Evolutionary conservation across 1,140 invertebrate genomes (phyloP), one percentile per base, ranked within the genome.

Genomic region (Cheumatopsyche charites): DNA sequence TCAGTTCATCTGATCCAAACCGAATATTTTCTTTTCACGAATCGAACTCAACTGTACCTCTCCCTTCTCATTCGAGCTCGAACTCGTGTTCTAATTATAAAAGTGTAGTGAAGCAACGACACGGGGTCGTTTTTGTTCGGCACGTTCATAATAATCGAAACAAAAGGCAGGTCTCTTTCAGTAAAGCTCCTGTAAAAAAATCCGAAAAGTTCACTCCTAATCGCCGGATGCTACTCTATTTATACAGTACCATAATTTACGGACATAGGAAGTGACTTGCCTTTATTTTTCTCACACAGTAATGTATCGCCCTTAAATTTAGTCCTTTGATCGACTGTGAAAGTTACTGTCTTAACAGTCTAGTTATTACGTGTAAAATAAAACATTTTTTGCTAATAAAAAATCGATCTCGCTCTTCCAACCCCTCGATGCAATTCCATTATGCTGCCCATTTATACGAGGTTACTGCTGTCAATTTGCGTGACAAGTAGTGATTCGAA

Each of bases 401-500:
- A 36, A 36, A 36, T 36, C 29, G 9, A 36, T 4, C n/a, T 43
- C 42, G 42, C 7, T 43, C 42, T 9, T 43, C n/a, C 42, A n/a
- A 43, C n/a, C n/a, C 42, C 42, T 43, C 42, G 42, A 43, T 9
- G n/a, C n/a, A n/a, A n/a, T n/a, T n/a, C n/a, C n/a, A n/a, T n/a
- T 5, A 5, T 42, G 41, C 41, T 19, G 55, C 7, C 25, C 21
- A 62, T 62, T 65, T 41, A n/a, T 42, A 65, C 23, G 19, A 5
- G 43, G 65, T 52, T 52, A 26, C 65, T 7, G 4, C 26, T 68
- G 66, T 68, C 66, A 68, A 68, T 68, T 68, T 52, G 66, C 29
- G 66, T 68, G 66, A 68, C 66, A 55, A 21, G 42, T 43, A 55
- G 36, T 68, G 66, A 68, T 68, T 68, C 25, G 42, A 68, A 45